Conservation (phyloP, 2,888 invertebrate genomes). For the Lasiommata megera region DNA sequence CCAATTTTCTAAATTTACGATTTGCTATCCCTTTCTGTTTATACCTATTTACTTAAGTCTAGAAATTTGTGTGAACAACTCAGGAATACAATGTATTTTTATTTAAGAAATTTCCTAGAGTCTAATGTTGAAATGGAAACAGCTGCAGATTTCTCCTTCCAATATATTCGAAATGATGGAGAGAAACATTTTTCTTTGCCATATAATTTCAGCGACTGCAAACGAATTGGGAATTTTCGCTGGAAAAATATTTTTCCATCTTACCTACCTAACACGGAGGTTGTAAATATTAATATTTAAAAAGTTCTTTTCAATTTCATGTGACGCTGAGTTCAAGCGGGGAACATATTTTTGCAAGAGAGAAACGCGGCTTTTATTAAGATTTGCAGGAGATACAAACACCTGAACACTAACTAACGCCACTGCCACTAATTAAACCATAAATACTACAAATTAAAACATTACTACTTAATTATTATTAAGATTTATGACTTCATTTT, state of each 20-base stretch:
- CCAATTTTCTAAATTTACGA: too few species aligned
- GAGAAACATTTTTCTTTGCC: constrained; percentile 26
- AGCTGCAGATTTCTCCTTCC: constrained; percentile 26
- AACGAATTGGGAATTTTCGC: constrained; percentile 24
- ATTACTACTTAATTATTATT: too few species aligned
- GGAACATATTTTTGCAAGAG: neutral
- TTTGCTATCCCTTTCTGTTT: too few species aligned
- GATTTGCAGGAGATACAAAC: too few species aligned
- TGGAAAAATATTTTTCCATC: constrained; percentile 20
- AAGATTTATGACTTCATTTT: too few species aligned
- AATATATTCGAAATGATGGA: constrained; percentile 28
- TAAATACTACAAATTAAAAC: too few species aligned
- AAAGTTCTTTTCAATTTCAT: constrained; percentile 10
- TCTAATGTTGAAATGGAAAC: constrained; percentile 24
- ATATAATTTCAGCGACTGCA: constrained; percentile 24
- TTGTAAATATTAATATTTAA: constrained; percentile 19
- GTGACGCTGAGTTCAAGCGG: neutral
- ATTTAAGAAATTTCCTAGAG: constrained; percentile 2
- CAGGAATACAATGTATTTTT: neutral
- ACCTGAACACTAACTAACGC: too few species aligned
- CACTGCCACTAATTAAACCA: too few species aligned
- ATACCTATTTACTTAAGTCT: too few species aligned
- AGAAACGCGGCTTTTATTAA: neutral
- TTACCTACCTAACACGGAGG: constrained; percentile 6
- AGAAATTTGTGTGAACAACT: too few species aligned